Conservation (phyloP, 2,888 invertebrate genomes). For the Lochmaea capreae region DNA sequence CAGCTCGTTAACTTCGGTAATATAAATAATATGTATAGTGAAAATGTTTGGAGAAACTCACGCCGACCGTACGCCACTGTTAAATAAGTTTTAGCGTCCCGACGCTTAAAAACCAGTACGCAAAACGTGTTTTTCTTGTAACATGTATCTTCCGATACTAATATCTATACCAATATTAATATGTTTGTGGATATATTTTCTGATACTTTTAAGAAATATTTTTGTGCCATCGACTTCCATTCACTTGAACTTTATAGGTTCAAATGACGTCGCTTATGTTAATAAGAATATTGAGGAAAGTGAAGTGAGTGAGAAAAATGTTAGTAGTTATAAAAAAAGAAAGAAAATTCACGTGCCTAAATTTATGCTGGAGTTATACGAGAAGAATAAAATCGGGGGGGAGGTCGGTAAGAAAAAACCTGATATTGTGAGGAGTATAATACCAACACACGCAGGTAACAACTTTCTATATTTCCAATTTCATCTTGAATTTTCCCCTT, state of each 20-base stretch:
- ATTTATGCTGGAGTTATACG: conserved; percentile 64
- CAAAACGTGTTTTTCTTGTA: conserved; percentile 16
- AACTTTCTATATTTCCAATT: not conserved
- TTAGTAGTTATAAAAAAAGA: conserved; percentile 34
- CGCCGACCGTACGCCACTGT: conserved; percentile 30
- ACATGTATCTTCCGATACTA: conserved; percentile 47
- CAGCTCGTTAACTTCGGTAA: too few relatives aligned
- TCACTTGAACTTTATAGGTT: conserved; percentile 50
- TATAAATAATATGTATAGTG: too few relatives aligned
- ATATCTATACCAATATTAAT: conserved; percentile 49
- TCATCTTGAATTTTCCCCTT: not conserved
- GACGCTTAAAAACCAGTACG: conserved; percentile 48
- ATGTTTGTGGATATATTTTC: conserved; percentile 50
- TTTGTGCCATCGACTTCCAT: conserved; percentile 45
- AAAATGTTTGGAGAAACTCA: too few relatives aligned
- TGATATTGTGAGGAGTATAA: conserved; percentile 63
- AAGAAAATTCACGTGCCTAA: conserved; percentile 61
- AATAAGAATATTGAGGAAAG: not conserved
- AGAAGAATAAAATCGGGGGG: conserved; percentile 56
- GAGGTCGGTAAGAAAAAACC: conserved; percentile 49
- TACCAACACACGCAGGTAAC: conserved; percentile 62
- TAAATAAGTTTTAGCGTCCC: conserved; percentile 51
- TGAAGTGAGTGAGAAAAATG: conserved; percentile 6
- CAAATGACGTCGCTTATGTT: conserved; percentile 30
- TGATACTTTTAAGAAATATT: conserved; percentile 46